Evolutionary conservation across 2,888 invertebrate species (phyloP).

Genomic region (Sicus ferrugineus): DNA sequence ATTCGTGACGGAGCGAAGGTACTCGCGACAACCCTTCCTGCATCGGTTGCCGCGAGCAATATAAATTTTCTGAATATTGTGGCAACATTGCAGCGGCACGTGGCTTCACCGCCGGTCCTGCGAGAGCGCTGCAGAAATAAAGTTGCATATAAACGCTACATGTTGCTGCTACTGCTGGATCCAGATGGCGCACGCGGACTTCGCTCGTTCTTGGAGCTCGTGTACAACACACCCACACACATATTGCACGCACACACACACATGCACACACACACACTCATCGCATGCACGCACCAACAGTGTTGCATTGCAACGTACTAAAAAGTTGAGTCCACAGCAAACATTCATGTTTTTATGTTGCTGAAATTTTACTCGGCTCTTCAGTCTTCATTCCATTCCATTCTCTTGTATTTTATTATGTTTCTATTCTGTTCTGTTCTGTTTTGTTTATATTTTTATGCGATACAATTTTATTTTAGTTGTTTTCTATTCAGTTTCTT

Average conservation of each 20-base stretch:
- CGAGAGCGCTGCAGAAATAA: constrained; percentile 11
- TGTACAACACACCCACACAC: not conserved
- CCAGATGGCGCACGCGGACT: too few relatives aligned
- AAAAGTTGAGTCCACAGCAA: not conserved
- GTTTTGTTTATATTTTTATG: not conserved
- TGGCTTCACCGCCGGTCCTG: constrained; percentile 7
- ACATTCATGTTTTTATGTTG: constrained; percentile 7
- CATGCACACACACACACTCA: not conserved
- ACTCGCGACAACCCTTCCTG: too few relatives aligned
- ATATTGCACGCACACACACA: not conserved
- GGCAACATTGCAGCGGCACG: constrained; percentile 14
- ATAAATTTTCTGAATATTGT: constrained; percentile 12
- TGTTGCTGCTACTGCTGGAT: not conserved
- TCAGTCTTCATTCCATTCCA: not conserved
- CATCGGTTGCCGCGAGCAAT: not conserved
- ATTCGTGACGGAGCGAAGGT: too few relatives aligned
- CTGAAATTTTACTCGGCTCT: too few relatives aligned
- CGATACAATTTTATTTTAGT: not conserved
- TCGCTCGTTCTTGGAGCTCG: not conserved
- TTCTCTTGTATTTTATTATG: not conserved
- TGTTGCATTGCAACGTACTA: not conserved
- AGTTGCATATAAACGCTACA: constrained; percentile 6
- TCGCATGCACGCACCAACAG: not conserved
- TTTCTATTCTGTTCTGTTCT: not conserved
- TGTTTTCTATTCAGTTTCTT: not conserved